These are phyloP conservation scores for Andrena dorsata DNA, from an alignment of 2,888 invertebrate species.

Conservation along the genomic window DNA sequence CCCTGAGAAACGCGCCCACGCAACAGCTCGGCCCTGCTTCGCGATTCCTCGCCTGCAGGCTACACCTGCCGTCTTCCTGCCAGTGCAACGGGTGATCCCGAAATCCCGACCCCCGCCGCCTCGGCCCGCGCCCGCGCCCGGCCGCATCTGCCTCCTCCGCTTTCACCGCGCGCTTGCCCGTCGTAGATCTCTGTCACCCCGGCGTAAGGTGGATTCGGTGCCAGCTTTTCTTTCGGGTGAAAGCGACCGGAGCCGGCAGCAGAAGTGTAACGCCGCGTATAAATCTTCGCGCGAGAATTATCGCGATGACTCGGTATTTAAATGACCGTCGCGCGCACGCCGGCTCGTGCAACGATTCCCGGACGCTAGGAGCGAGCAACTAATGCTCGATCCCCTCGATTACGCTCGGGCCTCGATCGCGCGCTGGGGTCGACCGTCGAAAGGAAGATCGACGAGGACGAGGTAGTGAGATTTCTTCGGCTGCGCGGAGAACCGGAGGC, in stretches of 20 bases:
- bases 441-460: constrained; percentile 18
- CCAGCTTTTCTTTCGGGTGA: constrained; percentile 55
- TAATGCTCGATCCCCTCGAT: background rate
- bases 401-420: constrained; percentile 14
- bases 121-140: constrained; percentile 37
- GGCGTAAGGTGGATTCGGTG: constrained; percentile 42
- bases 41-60: constrained; percentile 74
- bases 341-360: constrained; percentile 28
- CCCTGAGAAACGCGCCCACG: constrained; percentile 83
- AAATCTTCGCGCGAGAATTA: constrained; percentile 52
- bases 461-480: no score
- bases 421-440: background rate
- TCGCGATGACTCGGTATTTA: constrained; percentile 43
- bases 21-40: constrained; percentile 67
- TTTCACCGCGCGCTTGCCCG: constrained; percentile 47
- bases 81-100: constrained; percentile 72
- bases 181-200: constrained; percentile 59
- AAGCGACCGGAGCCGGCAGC: constrained; percentile 45
- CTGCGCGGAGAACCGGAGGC: no score
- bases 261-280: constrained; percentile 37
- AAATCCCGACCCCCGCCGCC: constrained; percentile 51
- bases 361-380: background rate
- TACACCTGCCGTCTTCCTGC: constrained; percentile 74
- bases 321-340: constrained; percentile 35
- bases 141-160: constrained; percentile 47